Base-by-base conservation (phyloP, 1,140 invertebrate genomes). In the Steinernema khuongi region DNA sequence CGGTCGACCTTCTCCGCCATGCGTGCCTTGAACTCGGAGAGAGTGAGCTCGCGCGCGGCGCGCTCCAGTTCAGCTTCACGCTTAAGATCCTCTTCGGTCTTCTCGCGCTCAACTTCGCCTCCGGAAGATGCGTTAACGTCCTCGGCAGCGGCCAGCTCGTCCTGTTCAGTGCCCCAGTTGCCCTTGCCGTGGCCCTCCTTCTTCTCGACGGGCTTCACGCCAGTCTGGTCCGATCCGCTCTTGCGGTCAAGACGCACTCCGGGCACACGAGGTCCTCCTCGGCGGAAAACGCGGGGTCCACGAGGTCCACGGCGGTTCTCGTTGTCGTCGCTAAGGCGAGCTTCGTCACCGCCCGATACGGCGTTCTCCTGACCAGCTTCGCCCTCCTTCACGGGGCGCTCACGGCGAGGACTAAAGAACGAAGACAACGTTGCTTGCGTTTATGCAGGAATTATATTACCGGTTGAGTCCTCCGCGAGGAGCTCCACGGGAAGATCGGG, bases 161-260 rank as follows among this genome's bases (percentile, higher is more conserved):
- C 77, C 74, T 77, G 32, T 66, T 72, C 36, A 66, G 72, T 71
- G 44, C 77, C 77, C 77, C 77, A 78, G 77, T 78, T 78, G 68
- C 77, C 76, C 72, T 77, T 78, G 66, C 77, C 77, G 44, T 77
- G 76, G 43, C 77, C 77, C 60, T 75, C 77, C 76, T 78, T 78
- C 76, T 78, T 74, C 18, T 78, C 77, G 31, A 70, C 41, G n/a
- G 77, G 17, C 32, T 72, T 71, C 22, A 78, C 77, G 22, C 76
- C 75, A 31, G 77, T 78, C 43, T 72, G 67, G 76, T 78, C 77
- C 22, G 77, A 78, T 33, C 77, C 77, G 77, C 70, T 73, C 68
- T 77, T 74, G 44, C 76, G 68, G 32, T 77, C 76, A 41, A 76
- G 71, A 36, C 71, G 74, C 4, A 19, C 19, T 7, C 68, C 71